Percentiles rank a stretch among this genome's conserved stretches.
Conservation (phyloP, 2,888 invertebrate species). For the Phortica magna region DNA sequence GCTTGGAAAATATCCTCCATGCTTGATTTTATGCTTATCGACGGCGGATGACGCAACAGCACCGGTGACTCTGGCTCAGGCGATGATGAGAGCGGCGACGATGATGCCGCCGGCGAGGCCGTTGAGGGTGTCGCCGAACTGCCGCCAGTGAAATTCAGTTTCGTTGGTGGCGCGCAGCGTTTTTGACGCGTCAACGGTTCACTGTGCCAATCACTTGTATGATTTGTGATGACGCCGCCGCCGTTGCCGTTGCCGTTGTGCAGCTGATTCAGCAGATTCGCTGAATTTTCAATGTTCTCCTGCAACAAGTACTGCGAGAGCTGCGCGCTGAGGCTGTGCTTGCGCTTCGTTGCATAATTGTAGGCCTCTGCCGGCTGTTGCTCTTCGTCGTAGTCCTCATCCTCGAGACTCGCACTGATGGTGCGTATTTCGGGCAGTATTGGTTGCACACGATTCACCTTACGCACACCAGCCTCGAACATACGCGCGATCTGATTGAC, state of each 20-base stretch:
- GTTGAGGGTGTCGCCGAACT: conserved; percentile 72
- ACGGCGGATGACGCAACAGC: conserved; percentile 59
- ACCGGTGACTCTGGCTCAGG: conserved; percentile 62
- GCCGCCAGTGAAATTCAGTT: conserved; percentile 53
- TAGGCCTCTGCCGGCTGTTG: conserved; percentile 36
- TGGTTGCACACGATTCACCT: conserved; percentile 71
- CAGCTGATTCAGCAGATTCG: conserved; percentile 67
- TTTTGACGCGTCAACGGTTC: conserved; percentile 53
- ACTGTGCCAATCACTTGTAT: conserved; percentile 54
- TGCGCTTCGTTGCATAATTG: conserved; percentile 56
- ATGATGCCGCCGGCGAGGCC: conserved; percentile 58
- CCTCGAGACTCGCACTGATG: conserved; percentile 50
- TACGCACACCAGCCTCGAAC: conserved; percentile 74
- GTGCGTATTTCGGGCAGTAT: conserved; percentile 61
- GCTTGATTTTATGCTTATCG: conserved; percentile 71
- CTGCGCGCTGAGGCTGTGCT: conserved; percentile 57
- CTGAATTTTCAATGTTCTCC: conserved; percentile 71
- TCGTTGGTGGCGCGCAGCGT: conserved; percentile 45
- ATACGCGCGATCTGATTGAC: conserved; percentile 76
- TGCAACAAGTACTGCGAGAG: conserved; percentile 61
- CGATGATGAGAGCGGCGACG: conserved; percentile 61
- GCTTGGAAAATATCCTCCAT: conserved; percentile 76
- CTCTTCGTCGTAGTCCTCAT: neutral
- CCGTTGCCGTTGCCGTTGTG: conserved; percentile 50
- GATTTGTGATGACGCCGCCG: conserved; percentile 23